A percentile compares a stretch with the other conserved stretches of the same genome.
Evolutionary conservation across 2,113 vertebrate genomes (phyloP).

Genomic region (Bubo blakistoni): DNA sequence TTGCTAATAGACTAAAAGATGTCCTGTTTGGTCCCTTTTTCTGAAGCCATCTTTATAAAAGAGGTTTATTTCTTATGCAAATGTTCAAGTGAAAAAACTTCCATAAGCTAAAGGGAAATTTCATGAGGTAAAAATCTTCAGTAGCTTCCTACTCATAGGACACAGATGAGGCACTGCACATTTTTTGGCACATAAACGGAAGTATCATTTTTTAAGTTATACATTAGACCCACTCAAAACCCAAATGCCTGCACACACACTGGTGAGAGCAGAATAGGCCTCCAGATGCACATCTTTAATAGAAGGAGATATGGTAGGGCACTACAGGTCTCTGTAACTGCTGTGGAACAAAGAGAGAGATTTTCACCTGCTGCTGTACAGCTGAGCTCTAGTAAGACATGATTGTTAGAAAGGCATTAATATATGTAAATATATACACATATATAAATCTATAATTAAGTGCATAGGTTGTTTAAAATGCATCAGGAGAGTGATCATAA

Average conservation of each 20-base stretch:
- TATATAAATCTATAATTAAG: background rate
- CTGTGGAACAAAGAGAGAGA: background rate
- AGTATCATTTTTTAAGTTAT: background rate
- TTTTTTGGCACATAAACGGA: background rate
- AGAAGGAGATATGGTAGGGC: background rate
- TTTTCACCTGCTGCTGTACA: background rate
- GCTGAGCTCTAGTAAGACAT: background rate
- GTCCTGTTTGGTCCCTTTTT: background rate
- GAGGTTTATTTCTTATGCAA: background rate
- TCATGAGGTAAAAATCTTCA: background rate
- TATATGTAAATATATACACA: background rate
- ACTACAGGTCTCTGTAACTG: background rate
- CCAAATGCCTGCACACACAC: background rate
- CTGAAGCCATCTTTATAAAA: background rate
- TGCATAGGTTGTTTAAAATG: background rate
- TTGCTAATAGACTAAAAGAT: background rate
- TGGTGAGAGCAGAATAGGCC: background rate
- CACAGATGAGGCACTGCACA: background rate
- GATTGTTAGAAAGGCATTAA: background rate
- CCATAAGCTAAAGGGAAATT: background rate
- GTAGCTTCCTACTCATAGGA: background rate
- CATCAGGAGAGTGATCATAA: background rate
- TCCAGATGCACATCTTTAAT: background rate
- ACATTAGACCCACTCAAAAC: background rate
- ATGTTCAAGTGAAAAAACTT: background rate